Conservation (phyloP, 2,888 invertebrate genomes). For the Drosophila putrida region DNA sequence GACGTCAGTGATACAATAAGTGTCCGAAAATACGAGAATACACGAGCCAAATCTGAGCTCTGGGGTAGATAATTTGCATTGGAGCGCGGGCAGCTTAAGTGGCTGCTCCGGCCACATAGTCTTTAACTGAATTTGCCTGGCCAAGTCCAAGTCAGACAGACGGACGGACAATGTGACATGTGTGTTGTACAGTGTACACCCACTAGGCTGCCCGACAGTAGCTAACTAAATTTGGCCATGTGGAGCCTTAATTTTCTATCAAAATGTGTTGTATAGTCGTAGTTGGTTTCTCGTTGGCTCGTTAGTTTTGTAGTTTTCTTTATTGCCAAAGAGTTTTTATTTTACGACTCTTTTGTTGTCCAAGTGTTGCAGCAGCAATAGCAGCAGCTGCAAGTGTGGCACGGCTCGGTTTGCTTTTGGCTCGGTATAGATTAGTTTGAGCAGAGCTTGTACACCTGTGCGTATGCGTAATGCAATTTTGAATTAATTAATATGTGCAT, state of each 20-base stretch:
- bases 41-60: constrained; percentile 66
- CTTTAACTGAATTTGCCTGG: constrained; percentile 26
- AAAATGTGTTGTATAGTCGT: constrained; percentile 48
- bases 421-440: constrained; percentile 39
- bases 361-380: constrained; percentile 45
- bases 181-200: constrained; percentile 46
- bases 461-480: constrained; percentile 76
- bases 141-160: constrained; percentile 18
- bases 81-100: constrained; percentile 66
- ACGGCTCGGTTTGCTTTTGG: constrained; percentile 3
- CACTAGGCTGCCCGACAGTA: constrained; percentile 27
- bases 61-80: constrained; percentile 74
- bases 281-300: constrained; percentile 15
- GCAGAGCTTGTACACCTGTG: constrained; percentile 65
- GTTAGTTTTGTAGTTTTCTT: constrained; percentile 45
- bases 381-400: constrained; percentile 19
- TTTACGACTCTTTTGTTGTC: constrained; percentile 74
- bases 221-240: constrained; percentile 58
- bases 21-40: constrained; percentile 58
- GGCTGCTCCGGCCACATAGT: constrained; percentile 39
- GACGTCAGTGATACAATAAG: constrained; percentile 64
- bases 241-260: constrained; percentile 59
- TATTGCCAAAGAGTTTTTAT: constrained; percentile 66
- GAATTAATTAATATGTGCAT: constrained; percentile 72
- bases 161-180: constrained; percentile 45